A percentile compares a stretch with the other conserved stretches of the same genome.
These are phyloP conservation scores for Neodontobutis hainanensis DNA, from an alignment of 2,113 vertebrate genomes.

Conservation along the genomic window DNA sequence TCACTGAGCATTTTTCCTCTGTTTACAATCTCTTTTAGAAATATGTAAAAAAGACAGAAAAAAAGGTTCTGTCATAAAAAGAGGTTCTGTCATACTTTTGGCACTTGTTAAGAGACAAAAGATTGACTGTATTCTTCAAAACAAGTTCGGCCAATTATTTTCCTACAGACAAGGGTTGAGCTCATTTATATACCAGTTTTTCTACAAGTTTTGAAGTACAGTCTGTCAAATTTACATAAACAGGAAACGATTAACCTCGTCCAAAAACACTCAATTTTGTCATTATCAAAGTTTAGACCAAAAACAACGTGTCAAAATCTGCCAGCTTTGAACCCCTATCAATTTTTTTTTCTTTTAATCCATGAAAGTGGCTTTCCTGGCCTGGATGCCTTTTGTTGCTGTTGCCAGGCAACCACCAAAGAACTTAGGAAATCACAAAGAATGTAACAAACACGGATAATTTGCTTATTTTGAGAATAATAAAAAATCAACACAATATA, in stretches of 20 bases:
- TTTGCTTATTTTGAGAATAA: too few relatives aligned
- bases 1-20: constrained; percentile 25
- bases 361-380: neutral
- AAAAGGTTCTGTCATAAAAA: constrained; percentile 17
- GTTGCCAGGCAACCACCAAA: constrained; percentile 11
- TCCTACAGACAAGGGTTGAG: neutral
- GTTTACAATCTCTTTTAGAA: constrained; percentile 19
- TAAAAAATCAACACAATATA: too few relatives aligned
- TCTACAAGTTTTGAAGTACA: neutral
- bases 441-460: neutral
- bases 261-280: constrained; percentile 1
- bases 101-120: constrained; percentile 32
- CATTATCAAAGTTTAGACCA: neutral
- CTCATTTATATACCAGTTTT: neutral
- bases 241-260: neutral
- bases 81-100: constrained; percentile 4
- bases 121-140: constrained; percentile 8
- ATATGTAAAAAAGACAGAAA: constrained; percentile 13
- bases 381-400: neutral
- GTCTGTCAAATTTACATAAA: neutral
- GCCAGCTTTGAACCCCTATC: neutral
- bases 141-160: neutral
- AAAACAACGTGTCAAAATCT: neutral
- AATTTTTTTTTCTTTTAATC: neutral
- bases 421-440: neutral